Evolutionary conservation across 2,113 vertebrate genomes (phyloP).

Genomic region (Microtus montanus): DNA sequence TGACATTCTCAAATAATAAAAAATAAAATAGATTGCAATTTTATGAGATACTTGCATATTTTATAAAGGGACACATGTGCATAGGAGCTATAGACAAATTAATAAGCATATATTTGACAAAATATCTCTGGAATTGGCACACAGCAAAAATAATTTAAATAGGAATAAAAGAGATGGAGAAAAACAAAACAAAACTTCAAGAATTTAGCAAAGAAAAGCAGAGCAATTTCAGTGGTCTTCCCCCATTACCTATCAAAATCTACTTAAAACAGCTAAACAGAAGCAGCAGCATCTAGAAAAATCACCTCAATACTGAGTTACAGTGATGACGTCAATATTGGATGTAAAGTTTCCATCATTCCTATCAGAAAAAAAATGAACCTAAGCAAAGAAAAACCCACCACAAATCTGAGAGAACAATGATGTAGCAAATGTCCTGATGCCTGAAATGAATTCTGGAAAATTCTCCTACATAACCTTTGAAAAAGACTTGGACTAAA

Average conservation of each 20-base stretch:
- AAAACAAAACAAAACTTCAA: not conserved
- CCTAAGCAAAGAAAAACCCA: conserved; percentile 23
- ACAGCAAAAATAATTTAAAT: not conserved
- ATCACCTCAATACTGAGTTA: not conserved
- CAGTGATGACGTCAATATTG: not conserved
- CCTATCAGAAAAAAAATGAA: not conserved
- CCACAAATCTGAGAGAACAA: not conserved
- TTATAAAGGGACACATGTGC: not conserved
- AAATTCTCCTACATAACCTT: not conserved
- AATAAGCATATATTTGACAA: not conserved
- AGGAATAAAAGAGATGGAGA: not conserved
- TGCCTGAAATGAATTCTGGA: not conserved
- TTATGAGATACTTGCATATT: not conserved
- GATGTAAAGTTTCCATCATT: not conserved
- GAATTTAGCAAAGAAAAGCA: not conserved
- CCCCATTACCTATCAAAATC: not conserved
- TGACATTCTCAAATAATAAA: not conserved
- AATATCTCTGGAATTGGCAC: not conserved
- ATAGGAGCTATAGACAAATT: not conserved
- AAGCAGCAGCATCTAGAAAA: not conserved
- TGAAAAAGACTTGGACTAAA: not conserved
- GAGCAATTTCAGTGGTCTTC: not conserved
- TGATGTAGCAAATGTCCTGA: not conserved
- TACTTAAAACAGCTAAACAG: not conserved
- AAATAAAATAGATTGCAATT: not conserved